Base-by-base conservation (phyloP, 2,888 invertebrate genomes). In the Lathronympha strigana region DNA sequence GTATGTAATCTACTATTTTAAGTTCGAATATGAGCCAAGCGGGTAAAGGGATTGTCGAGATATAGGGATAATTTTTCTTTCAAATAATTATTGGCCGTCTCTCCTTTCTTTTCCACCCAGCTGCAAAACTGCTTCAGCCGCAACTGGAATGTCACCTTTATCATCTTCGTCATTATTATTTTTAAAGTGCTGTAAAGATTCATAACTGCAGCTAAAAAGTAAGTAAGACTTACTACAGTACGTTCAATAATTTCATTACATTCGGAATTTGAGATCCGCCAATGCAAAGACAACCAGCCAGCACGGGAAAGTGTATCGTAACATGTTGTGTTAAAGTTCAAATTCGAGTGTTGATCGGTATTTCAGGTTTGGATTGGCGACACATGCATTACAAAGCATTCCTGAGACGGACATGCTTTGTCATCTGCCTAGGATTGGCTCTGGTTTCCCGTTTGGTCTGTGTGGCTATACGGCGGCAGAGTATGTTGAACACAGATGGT, bases 381-480 rank as follows among this genome's bases (percentile, higher is more conserved):
- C 62, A 62, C 43, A 62, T 31, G 50, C 45, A 64, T 64, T 43
- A 45, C 51, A 64, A 60, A 51, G 58, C 51, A 64, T 64, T 53
- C 53, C 58, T 60, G 31, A 60, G 64, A 64, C 51, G 60, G 43
- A 23, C 58, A 33, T 40, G 51, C 51, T 62, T 28, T 50, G 53
- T 53, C 58, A 60, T 47, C 28, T 47, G 58, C 19, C 33, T 19
- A 17, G 17, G 47, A 49, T 47, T 33, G 58, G 23, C 9, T 47
- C 58, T 47, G 58, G 47, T 47, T 47, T n/a, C 58, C 33, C 25
- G 58, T 60, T 49, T 47, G 47, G 49, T 9, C 28, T 33, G 36
- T 25, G 23, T 36, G 33, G 49, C 36, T 23, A 23, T 40, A 31
- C 13, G 33, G 33, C 11, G 23, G 4, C 33, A 31, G 53, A 53